phyloP scores from a whole-genome alignment of 2,113 vertebrate species.

The Rhinopomastus cyanomelas region DNA sequence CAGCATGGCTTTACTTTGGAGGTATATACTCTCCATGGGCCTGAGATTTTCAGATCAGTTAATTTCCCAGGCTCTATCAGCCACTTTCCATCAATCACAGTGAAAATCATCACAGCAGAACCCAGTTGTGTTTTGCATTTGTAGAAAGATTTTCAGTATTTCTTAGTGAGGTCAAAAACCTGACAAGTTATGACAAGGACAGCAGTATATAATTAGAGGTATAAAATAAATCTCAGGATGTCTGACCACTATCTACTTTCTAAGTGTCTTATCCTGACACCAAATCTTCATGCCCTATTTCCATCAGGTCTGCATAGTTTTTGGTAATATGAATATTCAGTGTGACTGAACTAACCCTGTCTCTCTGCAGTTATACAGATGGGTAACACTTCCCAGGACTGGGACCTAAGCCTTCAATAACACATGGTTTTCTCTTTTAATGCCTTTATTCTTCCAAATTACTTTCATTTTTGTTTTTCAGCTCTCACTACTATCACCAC shows the following conservation, averaged over 20 bases:
- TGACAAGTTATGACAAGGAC: fast-evolving
- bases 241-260: background rate
- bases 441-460: background rate
- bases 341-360: background rate
- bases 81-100: background rate
- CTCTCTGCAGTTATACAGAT: background rate
- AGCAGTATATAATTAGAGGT: background rate
- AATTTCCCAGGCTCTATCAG: background rate
- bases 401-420: background rate
- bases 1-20: background rate
- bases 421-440: background rate
- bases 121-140: background rate
- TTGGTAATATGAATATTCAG: background rate
- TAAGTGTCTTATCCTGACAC: background rate
- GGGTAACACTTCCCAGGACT: background rate
- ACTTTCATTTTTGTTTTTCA: background rate
- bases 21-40: background rate
- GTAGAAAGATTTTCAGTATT: background rate
- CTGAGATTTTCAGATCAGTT: background rate
- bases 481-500: background rate
- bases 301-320: background rate
- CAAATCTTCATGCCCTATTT: background rate
- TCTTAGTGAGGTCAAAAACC: fast-evolving
- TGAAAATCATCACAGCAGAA: background rate
- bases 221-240: background rate